Evolutionary conservation across 2,797 vertebrate genomes (phyloP), one percentile per base, ranked within the genome.

Genomic region (Gambusia yucatana): DNA sequence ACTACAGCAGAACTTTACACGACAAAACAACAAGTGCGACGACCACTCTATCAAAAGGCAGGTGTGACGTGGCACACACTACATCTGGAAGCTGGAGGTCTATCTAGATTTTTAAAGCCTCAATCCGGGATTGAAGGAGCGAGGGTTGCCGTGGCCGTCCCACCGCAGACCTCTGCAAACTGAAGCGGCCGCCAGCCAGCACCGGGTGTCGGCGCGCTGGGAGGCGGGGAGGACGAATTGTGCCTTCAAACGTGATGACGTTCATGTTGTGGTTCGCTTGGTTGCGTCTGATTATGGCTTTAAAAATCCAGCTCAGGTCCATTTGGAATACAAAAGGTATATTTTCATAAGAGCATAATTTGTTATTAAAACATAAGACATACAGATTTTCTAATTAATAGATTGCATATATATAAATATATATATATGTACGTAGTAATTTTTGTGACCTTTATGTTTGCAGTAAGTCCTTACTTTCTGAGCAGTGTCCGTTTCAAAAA

Each of bases 251-350:
- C 67, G 36, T 82, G 88, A 84, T 67, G 8, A 44, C 57, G 17
- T 50, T 75, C 87, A 77, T 71, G 86, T 82, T 85, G 76, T 76
- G 77, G 91, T 90, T 88, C 46, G 86, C 90, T 85, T 25, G 82
- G 91, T 93, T 87, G 79, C 48, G 82, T 91, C 83, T 86, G 92
- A 94, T 93, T 91, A 93, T 0, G 92, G 92, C 93, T 95, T 94
- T 94, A 93, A 94, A 92, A 94, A 92, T 91, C 92, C 91, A 92
- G 91, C 93, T 94, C 93, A 94, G 92, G 93, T 94, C 90, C 84
- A 75, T 88, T 94, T 92, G 84, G 72, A 87, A 92, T 89, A 91
- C 75, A 90, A 80, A 93, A 92, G 81, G 81, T 93, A 46, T 95
- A 94, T 94, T 94, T 95, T 95, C 91, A 81, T 90, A 92, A 92